phyloP scores from a whole-genome alignment of 2,797 vertebrate species.

The Peromyscus attwateri region DNA sequence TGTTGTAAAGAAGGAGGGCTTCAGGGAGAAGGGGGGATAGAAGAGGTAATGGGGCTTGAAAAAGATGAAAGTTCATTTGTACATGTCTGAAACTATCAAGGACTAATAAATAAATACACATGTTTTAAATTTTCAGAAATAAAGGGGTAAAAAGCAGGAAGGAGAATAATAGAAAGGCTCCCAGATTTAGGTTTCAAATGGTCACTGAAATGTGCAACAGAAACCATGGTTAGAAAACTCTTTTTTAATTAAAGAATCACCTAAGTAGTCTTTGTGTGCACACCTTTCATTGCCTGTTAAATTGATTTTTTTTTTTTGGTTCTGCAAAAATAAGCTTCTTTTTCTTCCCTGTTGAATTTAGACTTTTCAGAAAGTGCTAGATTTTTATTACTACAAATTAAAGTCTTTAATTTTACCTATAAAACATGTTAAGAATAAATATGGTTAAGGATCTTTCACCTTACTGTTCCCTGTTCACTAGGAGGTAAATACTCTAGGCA shows the following conservation, averaged over 20 bases:
- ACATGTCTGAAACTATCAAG: background rate
- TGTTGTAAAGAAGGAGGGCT: background rate
- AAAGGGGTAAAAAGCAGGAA: rapidly evolving
- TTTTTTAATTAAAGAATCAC: slow-evolving; percentile 26
- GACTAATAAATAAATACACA: background rate
- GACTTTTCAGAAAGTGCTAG: slow-evolving; percentile 21
- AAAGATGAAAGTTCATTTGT: background rate
- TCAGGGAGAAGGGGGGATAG: too few relatives aligned
- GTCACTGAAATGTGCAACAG: background rate
- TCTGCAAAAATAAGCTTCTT: slow-evolving; percentile 19
- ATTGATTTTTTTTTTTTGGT: slow-evolving; percentile 29
- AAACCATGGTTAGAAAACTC: background rate
- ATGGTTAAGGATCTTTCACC: background rate
- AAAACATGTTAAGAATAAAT: background rate
- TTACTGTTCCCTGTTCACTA: background rate
- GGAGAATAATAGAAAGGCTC: background rate
- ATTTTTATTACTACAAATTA: slow-evolving; percentile 58
- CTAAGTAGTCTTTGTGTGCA: background rate
- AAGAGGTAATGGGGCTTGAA: background rate
- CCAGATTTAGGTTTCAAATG: background rate
- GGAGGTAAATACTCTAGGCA: background rate
- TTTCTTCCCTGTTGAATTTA: slow-evolving; percentile 48
- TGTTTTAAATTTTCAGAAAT: background rate
- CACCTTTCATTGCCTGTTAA: background rate
- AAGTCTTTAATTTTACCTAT: slow-evolving; percentile 17